phyloP scores from a whole-genome alignment of 2,888 invertebrate genomes.

The Spisula subtruncata region DNA sequence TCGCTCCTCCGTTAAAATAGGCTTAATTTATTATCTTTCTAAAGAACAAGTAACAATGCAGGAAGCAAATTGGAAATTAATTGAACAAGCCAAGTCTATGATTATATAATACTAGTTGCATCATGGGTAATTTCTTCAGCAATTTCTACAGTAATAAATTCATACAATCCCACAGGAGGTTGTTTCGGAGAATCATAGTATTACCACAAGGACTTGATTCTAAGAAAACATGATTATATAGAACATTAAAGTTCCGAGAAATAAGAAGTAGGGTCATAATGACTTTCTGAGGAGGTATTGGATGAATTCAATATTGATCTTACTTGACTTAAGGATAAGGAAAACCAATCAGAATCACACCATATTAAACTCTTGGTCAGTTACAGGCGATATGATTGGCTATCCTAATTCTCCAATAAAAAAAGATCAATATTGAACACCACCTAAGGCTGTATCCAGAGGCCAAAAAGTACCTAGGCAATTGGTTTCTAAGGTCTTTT shows the following conservation, averaged over 20 bases:
- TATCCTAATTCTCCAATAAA: no score
- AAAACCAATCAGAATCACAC: no score
- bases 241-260: background rate
- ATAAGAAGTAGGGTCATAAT: background rate
- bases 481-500: no score
- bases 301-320: no score
- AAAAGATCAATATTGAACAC: no score
- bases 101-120: background rate
- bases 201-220: background rate
- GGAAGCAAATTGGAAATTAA: background rate
- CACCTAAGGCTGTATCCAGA: no score
- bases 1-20: no score
- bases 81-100: background rate
- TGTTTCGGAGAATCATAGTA: background rate
- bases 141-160: background rate
- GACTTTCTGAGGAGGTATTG: conserved; percentile 37
- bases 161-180: background rate
- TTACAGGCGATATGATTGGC: no score
- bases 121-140: background rate
- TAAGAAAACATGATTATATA: background rate
- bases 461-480: no score
- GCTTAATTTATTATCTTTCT: background rate
- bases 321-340: no score
- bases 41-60: background rate
- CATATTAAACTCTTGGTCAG: no score